A percentile compares a stretch with the other conserved stretches of the same genome.
Evolutionary conservation across 2,797 vertebrate species (phyloP).

Genomic region (Characodon lateralis): DNA sequence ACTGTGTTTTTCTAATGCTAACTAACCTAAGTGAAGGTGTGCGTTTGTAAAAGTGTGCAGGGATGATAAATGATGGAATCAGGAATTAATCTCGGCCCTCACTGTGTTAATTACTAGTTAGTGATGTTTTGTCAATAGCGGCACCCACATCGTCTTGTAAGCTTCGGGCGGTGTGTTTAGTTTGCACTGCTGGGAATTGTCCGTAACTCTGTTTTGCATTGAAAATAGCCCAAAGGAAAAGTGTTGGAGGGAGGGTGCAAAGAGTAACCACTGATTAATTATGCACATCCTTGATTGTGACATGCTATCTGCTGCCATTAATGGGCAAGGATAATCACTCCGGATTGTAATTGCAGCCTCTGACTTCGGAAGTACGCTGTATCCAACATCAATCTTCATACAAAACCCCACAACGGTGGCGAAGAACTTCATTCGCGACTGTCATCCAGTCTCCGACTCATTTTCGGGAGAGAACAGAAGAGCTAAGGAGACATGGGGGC

Average conservation of each 20-base stretch:
- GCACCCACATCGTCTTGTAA: slow-evolving; percentile 90
- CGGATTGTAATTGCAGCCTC: slow-evolving; percentile 93
- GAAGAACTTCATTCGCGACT: slow-evolving; percentile 87
- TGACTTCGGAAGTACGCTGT: slow-evolving; percentile 86
- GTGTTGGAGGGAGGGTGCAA: slow-evolving; percentile 58
- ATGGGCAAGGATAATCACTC: slow-evolving; percentile 95
- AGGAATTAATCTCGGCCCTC: slow-evolving; percentile 59
- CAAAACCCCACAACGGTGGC: slow-evolving; percentile 84
- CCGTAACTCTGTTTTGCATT: slow-evolving; percentile 94
- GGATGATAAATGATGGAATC: slow-evolving; percentile 66
- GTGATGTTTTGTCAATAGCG: slow-evolving; percentile 92
- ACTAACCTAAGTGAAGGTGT: slow-evolving; percentile 44
- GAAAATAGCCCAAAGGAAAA: slow-evolving; percentile 90
- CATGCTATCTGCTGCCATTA: slow-evolving; percentile 95
- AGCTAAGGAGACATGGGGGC: slow-evolving; percentile 43
- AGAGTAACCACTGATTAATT: slow-evolving; percentile 90
- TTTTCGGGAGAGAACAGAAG: slow-evolving; percentile 51
- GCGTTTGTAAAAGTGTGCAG: slow-evolving; percentile 43
- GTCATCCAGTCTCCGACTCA: slow-evolving; percentile 73
- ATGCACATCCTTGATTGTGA: slow-evolving; percentile 91
- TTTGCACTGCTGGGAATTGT: slow-evolving; percentile 92
- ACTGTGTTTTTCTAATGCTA: slow-evolving; percentile 35
- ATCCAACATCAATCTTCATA: slow-evolving; percentile 92
- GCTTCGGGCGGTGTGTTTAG: slow-evolving; percentile 91
- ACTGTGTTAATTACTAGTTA: slow-evolving; percentile 86